Evolutionary conservation across 2,113 vertebrate genomes (phyloP).

Genomic region (Podarcis muralis): DNA sequence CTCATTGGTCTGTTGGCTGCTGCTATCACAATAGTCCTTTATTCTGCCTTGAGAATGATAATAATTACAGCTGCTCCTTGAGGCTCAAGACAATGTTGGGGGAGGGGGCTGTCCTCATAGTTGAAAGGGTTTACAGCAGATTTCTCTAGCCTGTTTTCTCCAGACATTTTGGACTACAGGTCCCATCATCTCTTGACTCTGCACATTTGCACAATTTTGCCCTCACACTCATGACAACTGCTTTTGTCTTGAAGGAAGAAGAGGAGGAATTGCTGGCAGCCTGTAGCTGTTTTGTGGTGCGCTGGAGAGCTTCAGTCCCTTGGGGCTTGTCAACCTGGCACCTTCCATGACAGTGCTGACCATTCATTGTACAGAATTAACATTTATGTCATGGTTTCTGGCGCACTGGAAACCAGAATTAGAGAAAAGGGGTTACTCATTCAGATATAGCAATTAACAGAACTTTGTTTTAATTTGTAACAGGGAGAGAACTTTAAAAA

Average conservation of each 20-base stretch:
- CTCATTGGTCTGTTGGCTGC: not conserved
- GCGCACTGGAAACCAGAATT: slow-evolving; percentile 44
- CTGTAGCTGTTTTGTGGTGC: not conserved
- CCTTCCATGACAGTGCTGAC: slow-evolving; percentile 22
- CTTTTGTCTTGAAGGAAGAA: not conserved
- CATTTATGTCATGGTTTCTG: not conserved
- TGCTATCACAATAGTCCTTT: not conserved
- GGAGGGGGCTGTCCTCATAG: not conserved
- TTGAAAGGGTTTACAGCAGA: not conserved
- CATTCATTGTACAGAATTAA: slow-evolving; percentile 47
- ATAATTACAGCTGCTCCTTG: not conserved
- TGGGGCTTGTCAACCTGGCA: not conserved
- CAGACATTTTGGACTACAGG: not conserved
- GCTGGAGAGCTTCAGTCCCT: slow-evolving; percentile 25
- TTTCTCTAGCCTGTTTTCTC: not conserved
- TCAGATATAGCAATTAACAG: slow-evolving; percentile 20
- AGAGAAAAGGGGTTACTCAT: slow-evolving; percentile 43
- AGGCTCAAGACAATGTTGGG: not conserved
- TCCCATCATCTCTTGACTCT: not conserved
- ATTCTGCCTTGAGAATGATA: not conserved
- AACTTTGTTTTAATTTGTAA: slow-evolving; percentile 44
- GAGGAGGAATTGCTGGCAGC: not conserved
- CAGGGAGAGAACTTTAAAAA: slow-evolving; percentile 22
- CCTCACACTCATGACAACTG: not conserved
- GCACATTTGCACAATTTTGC: not conserved